Percentiles rank a stretch among this genome's conserved stretches.
These are phyloP conservation scores for Arenaria interpres DNA, from an alignment of 2,113 vertebrate species.

Conservation along the genomic window DNA sequence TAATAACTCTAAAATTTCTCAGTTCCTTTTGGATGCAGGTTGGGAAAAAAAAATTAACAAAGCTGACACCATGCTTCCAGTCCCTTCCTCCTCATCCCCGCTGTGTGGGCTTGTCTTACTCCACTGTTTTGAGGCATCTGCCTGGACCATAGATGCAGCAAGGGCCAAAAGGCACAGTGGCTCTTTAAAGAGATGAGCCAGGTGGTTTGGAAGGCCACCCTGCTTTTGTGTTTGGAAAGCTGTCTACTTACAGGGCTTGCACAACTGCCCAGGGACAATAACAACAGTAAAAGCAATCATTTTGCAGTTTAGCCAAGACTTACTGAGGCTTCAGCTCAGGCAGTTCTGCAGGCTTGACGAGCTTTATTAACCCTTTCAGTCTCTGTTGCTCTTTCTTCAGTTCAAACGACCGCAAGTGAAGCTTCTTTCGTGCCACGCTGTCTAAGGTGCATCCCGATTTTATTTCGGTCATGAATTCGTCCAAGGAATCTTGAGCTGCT, in stretches of 20 bases:
- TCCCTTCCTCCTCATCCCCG: not conserved
- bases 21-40: not conserved
- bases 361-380: slow-evolving; percentile 87
- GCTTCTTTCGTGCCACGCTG: slow-evolving; percentile 88
- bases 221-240: not conserved
- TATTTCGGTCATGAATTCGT: slow-evolving; percentile 94
- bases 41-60: not conserved
- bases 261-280: not conserved
- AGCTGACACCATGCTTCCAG: not conserved
- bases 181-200: not conserved
- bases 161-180: not conserved
- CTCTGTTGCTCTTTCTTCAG: slow-evolving; percentile 89
- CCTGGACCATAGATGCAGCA: not conserved
- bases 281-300: not conserved
- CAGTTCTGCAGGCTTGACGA: slow-evolving; percentile 87
- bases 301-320: slow-evolving; percentile 30
- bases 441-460: slow-evolving; percentile 83
- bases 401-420: slow-evolving; percentile 87
- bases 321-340: slow-evolving; percentile 88
- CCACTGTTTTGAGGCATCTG: not conserved
- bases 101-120: not conserved
- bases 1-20: not conserved
- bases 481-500: slow-evolving; percentile 87
- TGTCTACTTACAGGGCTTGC: not conserved
- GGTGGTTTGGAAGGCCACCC: not conserved